Evolutionary conservation across 1,140 invertebrate species (phyloP).

Genomic region (Drosophila grimshawi): DNA sequence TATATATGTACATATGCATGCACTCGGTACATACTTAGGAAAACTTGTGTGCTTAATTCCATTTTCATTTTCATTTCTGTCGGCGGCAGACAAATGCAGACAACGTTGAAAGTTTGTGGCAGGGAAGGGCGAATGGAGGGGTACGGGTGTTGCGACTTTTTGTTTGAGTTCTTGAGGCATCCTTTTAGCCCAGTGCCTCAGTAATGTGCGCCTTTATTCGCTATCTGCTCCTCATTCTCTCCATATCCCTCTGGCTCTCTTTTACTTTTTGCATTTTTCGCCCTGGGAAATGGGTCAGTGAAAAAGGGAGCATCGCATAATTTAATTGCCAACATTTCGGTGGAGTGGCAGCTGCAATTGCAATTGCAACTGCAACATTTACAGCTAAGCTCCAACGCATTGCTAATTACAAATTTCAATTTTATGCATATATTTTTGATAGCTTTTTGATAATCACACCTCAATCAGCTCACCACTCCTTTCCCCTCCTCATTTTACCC

Average conservation of each 20-base stretch:
- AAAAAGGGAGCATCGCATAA: slow-evolving; percentile 23
- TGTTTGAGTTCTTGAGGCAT: slow-evolving; percentile 62
- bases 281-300: slow-evolving; percentile 59
- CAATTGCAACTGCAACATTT: background rate
- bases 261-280: background rate
- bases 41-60: slow-evolving; percentile 71
- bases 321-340: slow-evolving; percentile 23
- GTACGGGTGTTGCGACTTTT: slow-evolving; percentile 12
- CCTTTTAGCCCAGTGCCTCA: slow-evolving; percentile 40
- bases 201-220: slow-evolving; percentile 17
- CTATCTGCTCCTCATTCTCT: background rate
- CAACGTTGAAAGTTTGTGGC: slow-evolving; percentile 20
- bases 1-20: slow-evolving; percentile 1
- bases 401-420: slow-evolving; percentile 11
- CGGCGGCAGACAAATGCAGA: slow-evolving; percentile 32
- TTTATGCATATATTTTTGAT: slow-evolving; percentile 14
- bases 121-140: background rate
- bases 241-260: background rate
- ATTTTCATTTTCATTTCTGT: slow-evolving; percentile 72
- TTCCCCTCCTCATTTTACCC: background rate
- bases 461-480: background rate
- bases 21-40: slow-evolving; percentile 27
- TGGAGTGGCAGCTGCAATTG: background rate
- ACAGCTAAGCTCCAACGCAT: background rate
- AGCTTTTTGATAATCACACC: background rate